Evolutionary conservation across 2,113 vertebrate genomes (phyloP), one percentile per base, ranked within the genome.

Genomic region (Archocentrus centrarchus): DNA sequence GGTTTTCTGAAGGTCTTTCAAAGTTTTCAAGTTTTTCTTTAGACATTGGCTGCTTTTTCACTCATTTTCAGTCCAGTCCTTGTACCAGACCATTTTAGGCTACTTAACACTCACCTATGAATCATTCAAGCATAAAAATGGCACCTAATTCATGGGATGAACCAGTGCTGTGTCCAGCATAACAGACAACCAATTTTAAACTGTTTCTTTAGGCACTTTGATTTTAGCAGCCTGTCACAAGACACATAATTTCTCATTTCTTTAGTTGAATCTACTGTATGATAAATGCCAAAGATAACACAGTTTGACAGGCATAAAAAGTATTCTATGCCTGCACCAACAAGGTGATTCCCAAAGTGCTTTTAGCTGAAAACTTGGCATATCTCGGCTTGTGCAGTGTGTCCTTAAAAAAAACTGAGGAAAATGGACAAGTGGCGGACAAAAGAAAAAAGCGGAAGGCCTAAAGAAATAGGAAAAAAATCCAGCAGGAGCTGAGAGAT

Each of bases 21-120:
- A 27, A 68, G 63, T 14, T 66, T 66, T 66, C 44, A 27, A 68
- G 63, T 14, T 66, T 66, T 66, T 66, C 63, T 66, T 47, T 47
- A 22, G 39, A 66, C 63, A 17, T 44, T 44, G 63, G 63, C 39
- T 66, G 39, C 63, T 66, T 66, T 66, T 66, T 66, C 63, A 66
- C n/a, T 66, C 39, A 66, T 66, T 24, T 44, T 39, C 44, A 66
- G 14, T 66, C 14, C 63, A 44, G 63, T 44, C 22, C 37, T 9
- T 3, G 8, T 39, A 39, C 37, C 37, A 10, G 37, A 39, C 37
- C 39, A 27, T 66, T 44, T 66, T 66, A 66, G 44, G 24, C 63
- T 39, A 17, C 63, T 47, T 66, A 44, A 44, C 39, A 66, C n/a
- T 3, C 0, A 47, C 14, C 39, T 39, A 66, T 17, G 64, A 68